Base-by-base conservation (phyloP, 1,140 invertebrate species). In the Ptiloglossa arizonensis region DNA sequence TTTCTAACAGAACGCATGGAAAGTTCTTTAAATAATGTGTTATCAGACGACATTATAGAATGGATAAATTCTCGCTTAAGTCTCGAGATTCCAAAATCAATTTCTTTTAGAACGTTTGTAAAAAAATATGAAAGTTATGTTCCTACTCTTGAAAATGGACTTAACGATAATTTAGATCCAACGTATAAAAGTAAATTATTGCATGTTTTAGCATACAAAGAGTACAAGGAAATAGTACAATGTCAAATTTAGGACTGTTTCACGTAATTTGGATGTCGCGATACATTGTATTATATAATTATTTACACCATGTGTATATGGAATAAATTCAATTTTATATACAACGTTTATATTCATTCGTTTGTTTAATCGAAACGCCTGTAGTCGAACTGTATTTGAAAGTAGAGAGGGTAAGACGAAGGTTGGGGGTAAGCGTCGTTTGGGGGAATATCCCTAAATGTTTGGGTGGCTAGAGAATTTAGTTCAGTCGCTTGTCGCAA, bases 101-200 rank as follows among this genome's bases (percentile, higher is more conserved):
- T 71, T 8, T 79, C 78, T n/a, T 70, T 87, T 27, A 73, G 44
- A 38, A 73, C 80, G 8, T 57, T 91, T 2, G 71, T 90, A 11
- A 13, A 13, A 15, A 57, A 73, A 38, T 90, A 88, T 32, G 64
- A 71, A 79, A 59, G 62, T 44, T 60, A 64, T 2, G n/a, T 89
- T 6, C 83, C 89, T 5, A 22, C 17, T 11, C 38, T 88, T 3
- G 81, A 83, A 27, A 68, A 44, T 6, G 59, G 82, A 44, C 54
- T 91, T n/a, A 15, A 79, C 4, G 82, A 85, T 38, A 75, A 89
- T 73, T 69, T 88, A 38, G 88, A 90, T 74, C 86, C 88, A 0
- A 89, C 80, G 3, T 88, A 86, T 32, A 86, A 82, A 24, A 87
- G 87, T n/a, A 90, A 89, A 81, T 72, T 89, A 56, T 75, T 89